A percentile compares a stretch with the other conserved stretches of the same genome.
These are phyloP conservation scores for Caenorhabditis latens DNA, from an alignment of 1,140 invertebrate genomes.

Conservation along the genomic window DNA sequence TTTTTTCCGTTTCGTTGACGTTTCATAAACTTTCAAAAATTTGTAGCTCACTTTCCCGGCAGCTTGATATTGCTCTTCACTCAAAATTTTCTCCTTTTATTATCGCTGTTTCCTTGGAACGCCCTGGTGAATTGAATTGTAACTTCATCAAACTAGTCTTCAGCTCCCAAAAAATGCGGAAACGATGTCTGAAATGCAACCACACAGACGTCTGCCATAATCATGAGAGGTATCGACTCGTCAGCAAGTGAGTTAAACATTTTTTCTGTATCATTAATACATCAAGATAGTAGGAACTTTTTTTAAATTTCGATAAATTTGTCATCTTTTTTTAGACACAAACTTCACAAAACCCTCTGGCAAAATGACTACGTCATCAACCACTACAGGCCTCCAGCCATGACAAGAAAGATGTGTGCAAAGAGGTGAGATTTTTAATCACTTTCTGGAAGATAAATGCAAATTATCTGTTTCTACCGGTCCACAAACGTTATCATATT, in stretches of 20 bases:
- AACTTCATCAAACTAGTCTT: too few relatives aligned
- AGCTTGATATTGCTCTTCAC: too few relatives aligned
- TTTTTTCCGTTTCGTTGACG: too few relatives aligned
- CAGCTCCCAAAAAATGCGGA: constrained; percentile 1
- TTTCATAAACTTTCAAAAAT: too few relatives aligned
- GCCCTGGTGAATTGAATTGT: too few relatives aligned
- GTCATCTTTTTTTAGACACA: constrained; percentile 20
- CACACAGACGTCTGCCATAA: constrained; percentile 33
- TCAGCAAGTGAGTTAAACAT: constrained; percentile 3
- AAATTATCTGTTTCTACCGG: not conserved
- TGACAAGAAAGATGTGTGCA: constrained; percentile 70
- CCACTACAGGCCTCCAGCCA: constrained; percentile 72
- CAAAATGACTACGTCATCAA: constrained; percentile 75
- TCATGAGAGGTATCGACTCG: constrained; percentile 55
- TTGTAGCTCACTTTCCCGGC: too few relatives aligned
- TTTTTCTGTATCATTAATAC: not conserved
- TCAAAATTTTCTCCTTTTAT: too few relatives aligned
- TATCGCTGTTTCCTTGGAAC: too few relatives aligned
- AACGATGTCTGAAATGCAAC: constrained; percentile 43
- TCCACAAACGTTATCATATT: not conserved
- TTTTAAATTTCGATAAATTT: not conserved
- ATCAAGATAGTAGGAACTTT: not conserved
- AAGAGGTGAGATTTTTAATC: constrained; percentile 63
- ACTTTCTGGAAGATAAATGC: not conserved
- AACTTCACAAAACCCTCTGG: constrained; percentile 67